Conservation (phyloP, 2,113 vertebrate genomes). For the Speoplatyrhinus poulsoni region DNA sequence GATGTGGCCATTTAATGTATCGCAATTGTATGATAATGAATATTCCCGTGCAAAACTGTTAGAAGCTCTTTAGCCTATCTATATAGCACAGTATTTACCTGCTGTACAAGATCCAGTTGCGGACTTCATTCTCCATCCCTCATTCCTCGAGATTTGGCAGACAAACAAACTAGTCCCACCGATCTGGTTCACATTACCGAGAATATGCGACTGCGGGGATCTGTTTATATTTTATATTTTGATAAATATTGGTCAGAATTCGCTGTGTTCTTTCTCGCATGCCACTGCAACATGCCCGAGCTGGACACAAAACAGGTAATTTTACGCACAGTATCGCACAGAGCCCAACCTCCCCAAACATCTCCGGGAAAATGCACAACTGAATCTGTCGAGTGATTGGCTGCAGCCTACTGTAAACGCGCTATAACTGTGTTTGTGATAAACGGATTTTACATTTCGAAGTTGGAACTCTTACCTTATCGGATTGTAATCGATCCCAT, state of each 20-base stretch:
- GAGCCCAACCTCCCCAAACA: conserved; percentile 41
- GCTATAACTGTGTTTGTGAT: conserved; percentile 30
- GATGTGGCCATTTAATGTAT: too few relatives aligned
- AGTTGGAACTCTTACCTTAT: conserved; percentile 11
- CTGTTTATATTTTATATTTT: too few relatives aligned
- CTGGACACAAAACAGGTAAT: conserved; percentile 38
- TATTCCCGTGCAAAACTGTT: background rate
- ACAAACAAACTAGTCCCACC: conserved; percentile 27
- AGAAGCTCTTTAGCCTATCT: conserved; percentile 17
- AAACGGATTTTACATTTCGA: conserved; percentile 26
- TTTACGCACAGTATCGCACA: conserved; percentile 60
- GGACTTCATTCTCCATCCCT: conserved; percentile 51
- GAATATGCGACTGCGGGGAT: too few relatives aligned
- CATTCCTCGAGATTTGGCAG: conserved; percentile 46
- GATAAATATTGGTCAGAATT: too few relatives aligned
- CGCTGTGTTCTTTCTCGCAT: conserved; percentile 26
- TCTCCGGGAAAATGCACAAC: conserved; percentile 35
- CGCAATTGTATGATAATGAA: too few relatives aligned
- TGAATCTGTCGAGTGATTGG: conserved; percentile 44
- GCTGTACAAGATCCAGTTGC: conserved; percentile 42
- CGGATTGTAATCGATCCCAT: background rate
- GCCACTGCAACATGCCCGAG: conserved; percentile 37
- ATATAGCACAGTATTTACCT: conserved; percentile 45
- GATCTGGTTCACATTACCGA: conserved; percentile 35
- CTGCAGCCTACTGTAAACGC: conserved; percentile 31